phyloP scores from a whole-genome alignment of 2,888 invertebrate species.

The Celastrina argiolus region DNA sequence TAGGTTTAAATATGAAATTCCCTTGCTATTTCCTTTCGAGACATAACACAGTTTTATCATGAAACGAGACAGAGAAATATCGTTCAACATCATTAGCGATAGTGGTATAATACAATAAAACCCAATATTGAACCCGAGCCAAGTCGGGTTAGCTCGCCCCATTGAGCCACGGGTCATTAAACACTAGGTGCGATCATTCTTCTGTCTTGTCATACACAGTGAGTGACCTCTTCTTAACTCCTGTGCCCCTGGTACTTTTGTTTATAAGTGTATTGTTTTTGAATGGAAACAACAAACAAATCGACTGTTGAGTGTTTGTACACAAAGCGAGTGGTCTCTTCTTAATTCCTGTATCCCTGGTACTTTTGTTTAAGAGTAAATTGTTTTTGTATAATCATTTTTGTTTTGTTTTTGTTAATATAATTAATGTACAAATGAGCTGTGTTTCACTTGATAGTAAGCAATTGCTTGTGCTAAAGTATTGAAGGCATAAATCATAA shows the following conservation, averaged over 20 bases:
- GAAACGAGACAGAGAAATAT: slow-evolving; percentile 13
- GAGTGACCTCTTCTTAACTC: not conserved
- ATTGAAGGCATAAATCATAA: too few relatives aligned
- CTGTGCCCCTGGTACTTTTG: not conserved
- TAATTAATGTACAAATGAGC: too few relatives aligned
- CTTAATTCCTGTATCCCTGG: too few relatives aligned
- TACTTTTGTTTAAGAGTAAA: too few relatives aligned
- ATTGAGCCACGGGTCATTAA: slow-evolving; percentile 42
- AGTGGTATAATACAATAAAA: slow-evolving; percentile 11
- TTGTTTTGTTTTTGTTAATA: too few relatives aligned
- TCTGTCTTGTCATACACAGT: not conserved
- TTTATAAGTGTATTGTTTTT: not conserved
- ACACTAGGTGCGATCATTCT: slow-evolving; percentile 36
- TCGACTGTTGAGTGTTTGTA: too few relatives aligned
- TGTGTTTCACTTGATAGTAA: too few relatives aligned
- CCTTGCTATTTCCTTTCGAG: too few relatives aligned
- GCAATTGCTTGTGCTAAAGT: not conserved
- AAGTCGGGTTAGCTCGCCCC: slow-evolving; percentile 33
- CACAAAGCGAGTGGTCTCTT: too few relatives aligned
- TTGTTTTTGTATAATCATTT: too few relatives aligned
- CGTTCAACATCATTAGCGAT: slow-evolving; percentile 1
- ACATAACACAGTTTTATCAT: not conserved
- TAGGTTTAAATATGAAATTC: too few relatives aligned
- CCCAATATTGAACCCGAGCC: slow-evolving; percentile 11
- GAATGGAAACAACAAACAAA: too few relatives aligned